Evolutionary conservation across 1,140 invertebrate species (phyloP), one percentile per base, ranked within the genome.

Genomic region (Drosophila ironensis): DNA sequence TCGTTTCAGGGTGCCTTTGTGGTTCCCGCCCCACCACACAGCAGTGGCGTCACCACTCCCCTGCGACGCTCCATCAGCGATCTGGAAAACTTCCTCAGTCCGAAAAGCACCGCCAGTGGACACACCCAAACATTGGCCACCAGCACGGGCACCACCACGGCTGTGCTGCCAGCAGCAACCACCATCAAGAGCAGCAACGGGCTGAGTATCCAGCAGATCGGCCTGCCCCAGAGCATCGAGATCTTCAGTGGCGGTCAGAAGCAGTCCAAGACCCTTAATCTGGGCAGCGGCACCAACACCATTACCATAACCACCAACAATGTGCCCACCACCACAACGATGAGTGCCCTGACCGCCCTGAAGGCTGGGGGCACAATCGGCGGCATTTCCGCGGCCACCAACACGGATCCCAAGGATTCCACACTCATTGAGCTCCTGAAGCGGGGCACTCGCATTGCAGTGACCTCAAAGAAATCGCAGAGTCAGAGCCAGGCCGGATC

Each of bases 371-470:
- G 67, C 5, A 72, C 41, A 16, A 61, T 61, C 24, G 70, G 56
- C 16, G 50, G 48, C 20, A 44, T 73, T 46, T 56, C 57, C 44
- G 35, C 66, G 25, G 35, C 73, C 40, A 74, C 68, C 24, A 75
- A 82, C 6, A 64, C 72, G 17, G 89, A 89, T 69, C 74, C 86
- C 11, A 92, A 92, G 88, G 92, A 93, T 42, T 92, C 92, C 1
- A 92, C 92, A 1, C 80, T 93, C 6, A 92, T 93, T 40, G 92
- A 93, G 77, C 76, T 94, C 24, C 87, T 94, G 16, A 94, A 93
- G 76, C 91, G 94, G 47, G 93, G 93, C 7, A 94, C 94, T 8
- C 95, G 95, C 90, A 94, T 95, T 78, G 91, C 92, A 14, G 93
- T 93, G n/a, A 94, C 87, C 24, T 90, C 76, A 3, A 89, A 88